These are phyloP conservation scores for Macrochelys suwanniensis DNA, from an alignment of 2,797 vertebrate genomes.

Conservation along the genomic window DNA sequence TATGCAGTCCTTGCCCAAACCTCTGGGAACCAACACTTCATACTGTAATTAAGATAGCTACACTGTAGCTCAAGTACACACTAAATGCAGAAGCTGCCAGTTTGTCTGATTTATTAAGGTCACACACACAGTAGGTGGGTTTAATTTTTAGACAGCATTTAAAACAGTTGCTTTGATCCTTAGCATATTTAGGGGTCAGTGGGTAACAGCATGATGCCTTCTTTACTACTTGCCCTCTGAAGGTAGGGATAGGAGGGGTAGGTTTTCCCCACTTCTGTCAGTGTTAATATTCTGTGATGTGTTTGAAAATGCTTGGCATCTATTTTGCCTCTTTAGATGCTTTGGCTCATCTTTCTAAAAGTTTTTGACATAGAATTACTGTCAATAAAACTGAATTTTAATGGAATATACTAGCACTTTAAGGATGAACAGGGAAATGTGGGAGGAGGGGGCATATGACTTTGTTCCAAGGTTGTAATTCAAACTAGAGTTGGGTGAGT, in stretches of 20 bases:
- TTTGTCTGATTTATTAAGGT: neutral
- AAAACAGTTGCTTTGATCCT: neutral
- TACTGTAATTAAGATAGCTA: neutral
- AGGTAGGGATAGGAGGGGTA: neutral
- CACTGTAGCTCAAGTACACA: neutral
- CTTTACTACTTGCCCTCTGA: fast-evolving
- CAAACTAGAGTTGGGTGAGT: neutral
- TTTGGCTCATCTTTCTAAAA: neutral
- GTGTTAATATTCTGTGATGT: fast-evolving
- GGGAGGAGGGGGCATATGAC: neutral
- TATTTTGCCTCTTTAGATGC: neutral
- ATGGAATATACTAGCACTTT: neutral
- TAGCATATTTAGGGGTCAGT: fast-evolving
- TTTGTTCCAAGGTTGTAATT: neutral
- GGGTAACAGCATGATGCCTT: fast-evolving
- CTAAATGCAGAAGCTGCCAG: neutral
- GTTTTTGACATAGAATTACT: neutral
- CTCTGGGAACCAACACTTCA: neutral
- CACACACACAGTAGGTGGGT: neutral
- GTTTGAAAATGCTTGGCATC: neutral
- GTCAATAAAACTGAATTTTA: neutral
- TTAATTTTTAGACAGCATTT: neutral
- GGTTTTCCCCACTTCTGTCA: neutral
- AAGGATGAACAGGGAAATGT: neutral
- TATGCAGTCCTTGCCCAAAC: neutral